Percentiles rank a stretch among this genome's conserved stretches.
Evolutionary conservation across 2,888 invertebrate genomes (phyloP).

Genomic region (Drosophila imparisetae): DNA sequence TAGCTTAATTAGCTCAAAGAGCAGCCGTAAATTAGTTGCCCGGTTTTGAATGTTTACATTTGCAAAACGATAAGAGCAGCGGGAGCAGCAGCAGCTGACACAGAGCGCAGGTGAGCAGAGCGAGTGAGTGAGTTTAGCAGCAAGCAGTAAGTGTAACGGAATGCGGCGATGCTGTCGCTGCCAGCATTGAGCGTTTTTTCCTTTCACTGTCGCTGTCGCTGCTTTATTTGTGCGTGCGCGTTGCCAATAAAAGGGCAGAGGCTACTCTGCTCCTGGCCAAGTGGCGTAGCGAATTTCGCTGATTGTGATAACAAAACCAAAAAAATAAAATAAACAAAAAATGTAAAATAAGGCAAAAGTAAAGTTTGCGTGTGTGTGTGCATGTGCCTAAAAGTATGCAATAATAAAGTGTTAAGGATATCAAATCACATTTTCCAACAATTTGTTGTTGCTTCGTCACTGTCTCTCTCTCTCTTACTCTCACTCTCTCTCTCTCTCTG

Average conservation of each 20-base stretch:
- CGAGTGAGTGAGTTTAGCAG: background rate
- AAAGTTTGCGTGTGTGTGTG: conserved; percentile 22
- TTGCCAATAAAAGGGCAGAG: conserved; percentile 77
- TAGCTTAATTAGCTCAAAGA: conserved; percentile 1
- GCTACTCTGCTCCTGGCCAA: conserved; percentile 61
- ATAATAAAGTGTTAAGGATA: conserved; percentile 34
- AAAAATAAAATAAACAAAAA: conserved; percentile 19
- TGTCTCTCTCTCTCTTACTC: conserved; percentile 12
- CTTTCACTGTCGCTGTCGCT: conserved; percentile 45
- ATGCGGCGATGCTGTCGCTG: conserved; percentile 42
- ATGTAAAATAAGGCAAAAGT: conserved; percentile 17
- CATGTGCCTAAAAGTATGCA: conserved; percentile 45
- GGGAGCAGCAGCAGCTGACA: background rate
- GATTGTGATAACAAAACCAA: conserved; percentile 62
- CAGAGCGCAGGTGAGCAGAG: background rate
- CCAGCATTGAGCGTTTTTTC: conserved; percentile 30
- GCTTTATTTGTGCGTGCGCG: conserved; percentile 75
- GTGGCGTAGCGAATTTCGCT: conserved; percentile 62
- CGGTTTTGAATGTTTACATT: conserved; percentile 52
- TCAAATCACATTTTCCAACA: conserved; percentile 16
- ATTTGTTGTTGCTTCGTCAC: conserved; percentile 26
- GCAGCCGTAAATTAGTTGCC: background rate
- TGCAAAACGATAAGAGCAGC: conserved; percentile 26
- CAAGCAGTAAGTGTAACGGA: conserved; percentile 37
- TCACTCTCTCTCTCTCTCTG: background rate